phyloP scores from a whole-genome alignment of 2,888 invertebrate species.

The Xanthia togata region DNA sequence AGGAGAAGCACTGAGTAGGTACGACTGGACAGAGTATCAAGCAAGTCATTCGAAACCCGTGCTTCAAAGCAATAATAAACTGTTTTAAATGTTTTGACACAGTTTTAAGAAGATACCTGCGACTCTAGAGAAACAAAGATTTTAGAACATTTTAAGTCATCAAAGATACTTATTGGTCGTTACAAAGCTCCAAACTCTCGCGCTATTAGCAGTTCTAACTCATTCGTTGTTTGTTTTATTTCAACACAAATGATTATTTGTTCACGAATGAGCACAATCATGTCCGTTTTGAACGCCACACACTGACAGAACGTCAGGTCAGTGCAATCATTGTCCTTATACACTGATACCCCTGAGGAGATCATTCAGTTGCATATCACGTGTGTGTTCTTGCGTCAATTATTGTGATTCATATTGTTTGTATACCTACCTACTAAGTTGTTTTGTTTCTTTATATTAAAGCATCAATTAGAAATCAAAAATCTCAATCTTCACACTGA shows the following conservation, averaged over 20 bases:
- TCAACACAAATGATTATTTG: background rate
- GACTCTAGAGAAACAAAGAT: background rate
- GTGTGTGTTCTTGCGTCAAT: constrained; percentile 29
- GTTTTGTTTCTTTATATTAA: background rate
- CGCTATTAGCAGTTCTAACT: background rate
- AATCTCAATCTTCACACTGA: too few species aligned
- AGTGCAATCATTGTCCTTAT: constrained; percentile 30
- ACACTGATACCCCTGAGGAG: constrained; percentile 31
- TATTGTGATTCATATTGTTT: constrained; percentile 28
- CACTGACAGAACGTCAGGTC: constrained; percentile 5
- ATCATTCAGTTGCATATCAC: constrained; percentile 38
- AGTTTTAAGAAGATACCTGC: background rate
- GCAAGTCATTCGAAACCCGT: background rate
- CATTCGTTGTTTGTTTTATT: constrained; percentile 4
- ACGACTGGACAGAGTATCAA: background rate
- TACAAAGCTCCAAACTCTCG: background rate
- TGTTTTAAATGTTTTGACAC: background rate
- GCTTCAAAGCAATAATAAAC: background rate
- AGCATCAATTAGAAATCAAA: background rate
- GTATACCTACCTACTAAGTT: background rate
- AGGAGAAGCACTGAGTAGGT: too few species aligned
- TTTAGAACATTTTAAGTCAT: background rate
- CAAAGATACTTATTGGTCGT: background rate
- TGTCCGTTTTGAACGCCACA: background rate
- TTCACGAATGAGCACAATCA: constrained; percentile 7